These are phyloP conservation scores for Steinernema carpocapsae DNA, from an alignment of 2,888 invertebrate species.

Conservation along the genomic window DNA sequence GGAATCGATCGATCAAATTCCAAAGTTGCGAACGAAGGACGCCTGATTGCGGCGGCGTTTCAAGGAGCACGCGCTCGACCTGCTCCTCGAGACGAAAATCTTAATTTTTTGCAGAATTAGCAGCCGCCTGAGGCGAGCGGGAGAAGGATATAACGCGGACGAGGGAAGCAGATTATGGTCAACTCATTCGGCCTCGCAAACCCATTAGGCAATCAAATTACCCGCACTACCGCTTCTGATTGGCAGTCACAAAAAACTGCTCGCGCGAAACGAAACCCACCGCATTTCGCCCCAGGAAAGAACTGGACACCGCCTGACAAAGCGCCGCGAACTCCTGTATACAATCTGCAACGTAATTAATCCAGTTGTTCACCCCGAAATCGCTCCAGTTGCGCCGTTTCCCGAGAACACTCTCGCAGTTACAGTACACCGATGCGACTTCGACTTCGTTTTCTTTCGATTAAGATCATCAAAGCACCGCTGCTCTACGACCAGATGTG, in stretches of 20 bases:
- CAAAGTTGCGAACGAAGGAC: slow-evolving; percentile 11
- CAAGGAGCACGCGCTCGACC: not conserved
- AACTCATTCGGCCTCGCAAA: slow-evolving; percentile 13
- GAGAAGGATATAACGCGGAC: not conserved
- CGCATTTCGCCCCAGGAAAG: not conserved
- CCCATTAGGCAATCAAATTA: slow-evolving; percentile 19
- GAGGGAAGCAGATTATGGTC: not conserved
- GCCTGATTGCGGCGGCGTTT: not conserved
- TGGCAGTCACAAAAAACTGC: not conserved
- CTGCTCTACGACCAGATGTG: no score
- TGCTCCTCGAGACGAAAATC: no score
- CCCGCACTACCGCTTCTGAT: slow-evolving; percentile 19
- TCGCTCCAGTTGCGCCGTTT: slow-evolving; percentile 7
- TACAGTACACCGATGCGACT: not conserved
- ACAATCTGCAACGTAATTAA: slow-evolving; percentile 10
- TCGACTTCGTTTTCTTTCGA: no score
- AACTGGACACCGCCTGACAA: not conserved
- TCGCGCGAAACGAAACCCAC: slow-evolving; percentile 5
- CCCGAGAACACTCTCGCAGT: not conserved
- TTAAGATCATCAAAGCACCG: no score
- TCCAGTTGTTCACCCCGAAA: not conserved
- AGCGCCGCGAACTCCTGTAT: not conserved
- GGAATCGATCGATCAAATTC: slow-evolving; percentile 22
- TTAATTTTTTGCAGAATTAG: no score
- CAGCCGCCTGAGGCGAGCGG: no score